Conservation (phyloP, 35 echinoderm and acorn worm species). For the Lytechinus variegatus region DNA sequence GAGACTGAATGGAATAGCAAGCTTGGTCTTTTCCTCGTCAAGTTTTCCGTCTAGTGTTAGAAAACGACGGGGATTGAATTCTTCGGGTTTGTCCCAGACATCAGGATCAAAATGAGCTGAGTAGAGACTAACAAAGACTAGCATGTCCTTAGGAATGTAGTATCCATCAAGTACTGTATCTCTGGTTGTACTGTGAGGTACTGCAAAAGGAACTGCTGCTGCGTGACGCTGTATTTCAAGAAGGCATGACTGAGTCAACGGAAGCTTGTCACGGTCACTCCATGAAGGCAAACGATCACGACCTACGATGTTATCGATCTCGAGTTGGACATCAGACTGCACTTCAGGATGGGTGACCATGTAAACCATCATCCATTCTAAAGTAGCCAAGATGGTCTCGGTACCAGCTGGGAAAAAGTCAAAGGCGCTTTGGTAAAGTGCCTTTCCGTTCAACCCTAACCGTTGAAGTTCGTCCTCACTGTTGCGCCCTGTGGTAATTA, state of each 20-base stretch:
- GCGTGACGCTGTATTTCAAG: constrained; percentile 57
- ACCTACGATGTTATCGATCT: constrained; percentile 62
- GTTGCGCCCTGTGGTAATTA: no score
- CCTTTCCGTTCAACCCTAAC: background rate
- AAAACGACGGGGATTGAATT: constrained; percentile 63
- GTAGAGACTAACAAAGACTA: constrained; percentile 52
- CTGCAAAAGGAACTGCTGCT: constrained; percentile 46
- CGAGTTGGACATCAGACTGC: constrained; percentile 42
- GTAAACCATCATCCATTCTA: constrained; percentile 8
- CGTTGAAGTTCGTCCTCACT: no score
- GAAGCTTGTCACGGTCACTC: constrained; percentile 52
- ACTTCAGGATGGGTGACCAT: constrained; percentile 53
- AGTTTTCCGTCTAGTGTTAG: constrained; percentile 51
- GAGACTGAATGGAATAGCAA: no score
- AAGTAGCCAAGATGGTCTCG: background rate
- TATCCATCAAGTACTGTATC: constrained; percentile 54
- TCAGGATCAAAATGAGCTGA: constrained; percentile 51
- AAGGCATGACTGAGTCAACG: constrained; percentile 61
- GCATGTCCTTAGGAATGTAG: constrained; percentile 53
- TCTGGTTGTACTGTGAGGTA: constrained; percentile 30
- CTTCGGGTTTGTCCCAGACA: constrained; percentile 63
- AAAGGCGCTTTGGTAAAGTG: background rate
- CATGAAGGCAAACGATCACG: constrained; percentile 35
- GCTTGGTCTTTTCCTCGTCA: background rate
- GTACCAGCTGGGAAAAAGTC: background rate